These are phyloP conservation scores for Vireo griseus DNA, from an alignment of 2,797 vertebrate species.

Conservation along the genomic window DNA sequence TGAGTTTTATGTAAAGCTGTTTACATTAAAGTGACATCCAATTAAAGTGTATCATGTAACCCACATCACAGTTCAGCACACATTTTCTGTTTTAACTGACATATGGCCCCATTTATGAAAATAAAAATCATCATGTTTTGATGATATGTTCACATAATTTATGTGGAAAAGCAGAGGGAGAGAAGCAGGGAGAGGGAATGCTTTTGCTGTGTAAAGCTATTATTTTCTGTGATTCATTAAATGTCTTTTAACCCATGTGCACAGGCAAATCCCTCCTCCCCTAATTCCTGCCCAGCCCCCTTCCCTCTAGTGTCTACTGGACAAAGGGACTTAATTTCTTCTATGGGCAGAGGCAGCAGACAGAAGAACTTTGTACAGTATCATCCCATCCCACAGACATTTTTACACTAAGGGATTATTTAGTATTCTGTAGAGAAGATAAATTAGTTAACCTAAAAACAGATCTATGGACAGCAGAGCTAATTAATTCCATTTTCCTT, in stretches of 20 bases:
- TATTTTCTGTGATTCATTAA: conserved; percentile 73
- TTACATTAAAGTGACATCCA: conserved; percentile 72
- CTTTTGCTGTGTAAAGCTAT: conserved; percentile 62
- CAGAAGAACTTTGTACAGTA: neutral
- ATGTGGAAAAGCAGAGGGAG: conserved; percentile 62
- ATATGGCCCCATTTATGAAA: conserved; percentile 73
- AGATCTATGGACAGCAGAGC: neutral
- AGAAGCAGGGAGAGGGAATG: conserved; percentile 52
- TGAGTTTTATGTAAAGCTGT: conserved; percentile 68
- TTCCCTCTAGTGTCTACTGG: neutral
- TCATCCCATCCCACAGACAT: neutral
- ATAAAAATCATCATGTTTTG: conserved; percentile 74
- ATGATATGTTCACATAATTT: conserved; percentile 73
- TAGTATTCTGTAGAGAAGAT: neutral
- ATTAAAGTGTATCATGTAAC: conserved; percentile 71
- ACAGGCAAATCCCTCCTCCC: neutral
- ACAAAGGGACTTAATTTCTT: conserved; percentile 2
- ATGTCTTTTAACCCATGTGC: conserved; percentile 58
- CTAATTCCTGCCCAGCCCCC: neutral
- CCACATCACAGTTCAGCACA: conserved; percentile 69
- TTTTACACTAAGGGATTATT: neutral
- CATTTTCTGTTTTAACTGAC: conserved; percentile 70
- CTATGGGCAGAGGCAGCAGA: neutral
- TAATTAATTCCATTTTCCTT: neutral
- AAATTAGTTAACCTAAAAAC: neutral